Evolutionary conservation across 2,797 vertebrate species (phyloP).

Genomic region (Pygocentrus nattereri): DNA sequence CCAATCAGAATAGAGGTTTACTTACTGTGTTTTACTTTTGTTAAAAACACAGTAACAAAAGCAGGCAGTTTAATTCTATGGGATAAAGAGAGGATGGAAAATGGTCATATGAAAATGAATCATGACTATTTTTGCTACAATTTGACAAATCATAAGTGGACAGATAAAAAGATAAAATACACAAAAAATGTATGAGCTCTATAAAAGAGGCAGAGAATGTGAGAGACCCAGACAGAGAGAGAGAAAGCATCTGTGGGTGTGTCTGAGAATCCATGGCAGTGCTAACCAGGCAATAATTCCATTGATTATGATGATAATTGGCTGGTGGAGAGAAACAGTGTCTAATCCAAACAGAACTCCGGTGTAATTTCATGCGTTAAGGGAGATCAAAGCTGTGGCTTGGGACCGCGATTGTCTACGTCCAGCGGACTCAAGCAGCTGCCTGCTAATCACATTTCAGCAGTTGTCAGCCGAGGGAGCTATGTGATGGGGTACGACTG

Average conservation of each 20-base stretch:
- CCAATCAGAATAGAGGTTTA: too few species aligned
- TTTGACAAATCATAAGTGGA: too few species aligned
- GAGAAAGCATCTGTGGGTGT: constrained; percentile 7
- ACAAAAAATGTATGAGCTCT: too few species aligned
- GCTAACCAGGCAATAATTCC: constrained; percentile 65
- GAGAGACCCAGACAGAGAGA: constrained; percentile 19
- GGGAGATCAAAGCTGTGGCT: constrained; percentile 85
- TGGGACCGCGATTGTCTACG: constrained; percentile 86
- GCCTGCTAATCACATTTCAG: constrained; percentile 93
- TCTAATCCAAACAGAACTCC: constrained; percentile 64
- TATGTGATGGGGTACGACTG: constrained; percentile 88
- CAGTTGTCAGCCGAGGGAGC: constrained; percentile 90
- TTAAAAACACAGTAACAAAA: too few species aligned
- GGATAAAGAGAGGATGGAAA: too few species aligned
- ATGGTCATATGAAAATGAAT: too few species aligned
- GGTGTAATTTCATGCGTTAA: constrained; percentile 64
- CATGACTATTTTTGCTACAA: too few species aligned
- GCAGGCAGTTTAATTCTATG: too few species aligned
- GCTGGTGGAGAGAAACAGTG: constrained; percentile 60
- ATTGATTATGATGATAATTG: constrained; percentile 71
- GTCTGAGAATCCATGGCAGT: constrained; percentile 58
- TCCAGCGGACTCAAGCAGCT: constrained; percentile 95
- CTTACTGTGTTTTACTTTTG: too few species aligned
- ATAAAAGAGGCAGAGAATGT: not conserved
- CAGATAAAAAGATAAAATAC: too few species aligned